Conservation (phyloP, 2,888 invertebrate genomes). For the Melanargia galathea region DNA sequence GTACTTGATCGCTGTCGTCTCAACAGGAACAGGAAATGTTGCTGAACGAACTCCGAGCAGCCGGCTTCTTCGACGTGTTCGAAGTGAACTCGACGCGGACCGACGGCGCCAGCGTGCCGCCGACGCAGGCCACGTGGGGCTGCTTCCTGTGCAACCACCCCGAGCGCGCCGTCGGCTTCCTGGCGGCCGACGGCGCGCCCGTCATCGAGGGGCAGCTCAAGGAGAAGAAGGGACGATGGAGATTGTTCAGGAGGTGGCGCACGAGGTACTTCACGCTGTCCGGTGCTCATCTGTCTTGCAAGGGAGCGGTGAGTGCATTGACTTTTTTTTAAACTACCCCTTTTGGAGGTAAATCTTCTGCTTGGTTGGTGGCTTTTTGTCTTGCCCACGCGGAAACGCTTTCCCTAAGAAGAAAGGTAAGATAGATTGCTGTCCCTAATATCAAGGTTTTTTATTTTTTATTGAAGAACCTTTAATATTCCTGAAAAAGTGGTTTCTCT, state of each 20-base stretch:
- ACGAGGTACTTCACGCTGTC: conserved; percentile 97
- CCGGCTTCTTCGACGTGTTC: conserved; percentile 96
- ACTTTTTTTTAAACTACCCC: background rate
- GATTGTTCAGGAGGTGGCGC: conserved; percentile 94
- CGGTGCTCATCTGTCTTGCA: conserved; percentile 94
- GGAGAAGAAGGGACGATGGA: conserved; percentile 96
- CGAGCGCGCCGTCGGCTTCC: conserved; percentile 92
- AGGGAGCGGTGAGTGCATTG: conserved; percentile 86
- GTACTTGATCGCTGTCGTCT: background rate
- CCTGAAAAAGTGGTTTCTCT: too few relatives aligned
- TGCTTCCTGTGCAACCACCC: conserved; percentile 97
- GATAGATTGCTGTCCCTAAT: too few relatives aligned
- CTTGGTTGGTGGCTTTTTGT: too few relatives aligned
- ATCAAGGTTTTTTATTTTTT: too few relatives aligned
- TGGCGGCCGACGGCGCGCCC: conserved; percentile 90
- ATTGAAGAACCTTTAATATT: too few relatives aligned
- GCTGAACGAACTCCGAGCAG: conserved; percentile 91
- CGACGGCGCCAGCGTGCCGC: conserved; percentile 52
- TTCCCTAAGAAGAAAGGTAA: too few relatives aligned
- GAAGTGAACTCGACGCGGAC: conserved; percentile 83
- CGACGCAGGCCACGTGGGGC: conserved; percentile 85
- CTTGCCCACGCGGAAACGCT: too few relatives aligned
- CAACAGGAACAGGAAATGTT: conserved; percentile 91
- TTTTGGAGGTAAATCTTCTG: too few relatives aligned
- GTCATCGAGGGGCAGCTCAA: conserved; percentile 95